Evolutionary conservation across 2,113 vertebrate species (phyloP), one percentile per base, ranked within the genome.

Genomic region (Cavia porcellus): DNA sequence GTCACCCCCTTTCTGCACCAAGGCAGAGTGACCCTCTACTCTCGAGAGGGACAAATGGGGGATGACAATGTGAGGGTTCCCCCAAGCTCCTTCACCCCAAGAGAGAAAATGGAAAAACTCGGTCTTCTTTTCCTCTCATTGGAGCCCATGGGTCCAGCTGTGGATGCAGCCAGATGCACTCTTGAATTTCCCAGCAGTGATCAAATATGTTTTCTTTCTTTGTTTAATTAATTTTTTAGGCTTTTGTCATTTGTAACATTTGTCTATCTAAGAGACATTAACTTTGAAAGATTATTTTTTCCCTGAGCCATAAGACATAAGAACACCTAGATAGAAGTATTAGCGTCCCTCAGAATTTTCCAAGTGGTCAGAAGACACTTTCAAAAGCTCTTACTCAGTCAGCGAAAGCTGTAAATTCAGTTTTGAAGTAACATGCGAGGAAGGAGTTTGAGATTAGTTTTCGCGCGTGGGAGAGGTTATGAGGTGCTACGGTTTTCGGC

Each of bases 341-440:
- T 86, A 72, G 17, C 32, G 86, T 55, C 59, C n/a, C 22, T 80
- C 42, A 64, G 94, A 95, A 90, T 89, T 77, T 52, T 82, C 77
- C 38, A 50, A 81, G 45, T 68, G 47, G 45, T 70, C 10, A 93
- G 57, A 91, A 92, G 14, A 93, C 20, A 83, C 87, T 57, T 35
- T 89, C 75, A 83, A 15, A 50, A 30, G 45, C 50, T 79, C 47
- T 81, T 85, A 74, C 50, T 75, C 38, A 72, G 30, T 70, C 47
- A 64, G 30, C 66, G 89, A 95, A 93, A 96, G 72, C 24, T 59
- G 7, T 80, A 93, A 77, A 62, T 68, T 80, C 17, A 35, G 28
- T 72, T 89, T 95, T 85, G 62, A 95, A 89, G 22, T 72, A 85
- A 62, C 45, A 86, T 7, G 77, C 90, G 35, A 52, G 72, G 90